Conservation (phyloP, 2,797 vertebrate species). For the Lacerta viridis region DNA sequence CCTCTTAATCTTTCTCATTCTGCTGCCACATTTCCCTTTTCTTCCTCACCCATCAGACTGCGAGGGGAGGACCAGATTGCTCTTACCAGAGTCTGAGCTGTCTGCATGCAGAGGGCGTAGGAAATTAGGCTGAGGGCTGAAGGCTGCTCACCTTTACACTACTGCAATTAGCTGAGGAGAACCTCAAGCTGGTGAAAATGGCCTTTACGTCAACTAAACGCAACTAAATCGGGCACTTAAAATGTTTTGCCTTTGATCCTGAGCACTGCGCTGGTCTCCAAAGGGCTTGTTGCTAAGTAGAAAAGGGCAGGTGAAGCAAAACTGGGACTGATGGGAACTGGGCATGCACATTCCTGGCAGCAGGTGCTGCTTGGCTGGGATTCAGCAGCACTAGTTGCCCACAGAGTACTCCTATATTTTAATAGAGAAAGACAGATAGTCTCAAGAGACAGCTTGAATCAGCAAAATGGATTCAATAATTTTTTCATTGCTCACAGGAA, state of each 20-base stretch:
- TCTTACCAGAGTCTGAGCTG: not conserved
- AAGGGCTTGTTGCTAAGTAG: not conserved
- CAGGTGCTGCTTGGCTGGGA: conserved; percentile 16
- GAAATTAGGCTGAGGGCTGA: not conserved
- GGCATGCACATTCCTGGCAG: not conserved
- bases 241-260: not conserved
- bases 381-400: conserved; percentile 19
- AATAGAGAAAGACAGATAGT: conserved; percentile 23
- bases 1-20: not conserved
- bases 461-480: conserved; percentile 30
- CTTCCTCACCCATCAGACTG: not conserved
- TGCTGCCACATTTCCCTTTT: not conserved
- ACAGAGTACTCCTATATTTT: conserved; percentile 33
- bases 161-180: not conserved
- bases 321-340: not conserved
- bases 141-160: not conserved
- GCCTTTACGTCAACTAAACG: not conserved
- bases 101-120: not conserved
- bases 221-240: not conserved
- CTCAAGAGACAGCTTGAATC: conserved; percentile 22
- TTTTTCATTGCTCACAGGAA: conserved; percentile 31
- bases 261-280: not conserved
- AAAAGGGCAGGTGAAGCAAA: not conserved
- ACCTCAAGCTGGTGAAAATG: not conserved
- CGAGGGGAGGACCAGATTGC: not conserved